These are phyloP conservation scores for Lasioglossum malachurum DNA, from an alignment of 2,888 invertebrate genomes.

Conservation along the genomic window DNA sequence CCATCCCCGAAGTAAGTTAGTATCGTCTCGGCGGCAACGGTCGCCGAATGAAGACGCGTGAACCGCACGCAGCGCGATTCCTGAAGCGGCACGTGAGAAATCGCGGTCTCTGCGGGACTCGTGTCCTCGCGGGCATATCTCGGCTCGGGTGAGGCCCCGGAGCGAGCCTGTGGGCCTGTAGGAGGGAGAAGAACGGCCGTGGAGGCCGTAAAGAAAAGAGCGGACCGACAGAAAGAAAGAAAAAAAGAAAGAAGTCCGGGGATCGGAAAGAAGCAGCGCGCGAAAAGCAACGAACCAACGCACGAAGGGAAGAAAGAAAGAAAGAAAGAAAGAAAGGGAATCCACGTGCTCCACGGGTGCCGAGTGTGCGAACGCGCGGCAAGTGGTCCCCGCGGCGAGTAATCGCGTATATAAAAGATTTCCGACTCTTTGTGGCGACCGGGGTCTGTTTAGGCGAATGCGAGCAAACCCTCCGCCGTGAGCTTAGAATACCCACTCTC, in stretches of 20 bases:
- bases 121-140: constrained; percentile 48
- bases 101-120: constrained; percentile 42
- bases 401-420: constrained; percentile 79
- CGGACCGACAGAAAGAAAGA: constrained; percentile 20
- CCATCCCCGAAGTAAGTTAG: not conserved
- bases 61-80: constrained; percentile 15
- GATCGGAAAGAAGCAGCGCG: constrained; percentile 23
- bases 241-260: constrained; percentile 22
- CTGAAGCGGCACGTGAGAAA: constrained; percentile 56
- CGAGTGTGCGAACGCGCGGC: constrained; percentile 83
- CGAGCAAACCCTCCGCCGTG: constrained; percentile 49
- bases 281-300: not conserved
- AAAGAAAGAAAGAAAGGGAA: constrained; percentile 29
- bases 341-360: constrained; percentile 76
- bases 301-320: constrained; percentile 15
- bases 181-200: constrained; percentile 28
- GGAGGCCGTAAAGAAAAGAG: not conserved
- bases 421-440: constrained; percentile 80
- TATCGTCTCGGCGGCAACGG: constrained; percentile 15
- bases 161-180: constrained; percentile 4
- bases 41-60: constrained; percentile 43
- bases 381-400: constrained; percentile 78
- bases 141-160: not conserved
- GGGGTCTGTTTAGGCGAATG: constrained; percentile 57
- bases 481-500: constrained; percentile 61